Evolutionary conservation across 2,797 vertebrate genomes (phyloP), one percentile per base, ranked within the genome.

Genomic region (Numenius phaeopus): DNA sequence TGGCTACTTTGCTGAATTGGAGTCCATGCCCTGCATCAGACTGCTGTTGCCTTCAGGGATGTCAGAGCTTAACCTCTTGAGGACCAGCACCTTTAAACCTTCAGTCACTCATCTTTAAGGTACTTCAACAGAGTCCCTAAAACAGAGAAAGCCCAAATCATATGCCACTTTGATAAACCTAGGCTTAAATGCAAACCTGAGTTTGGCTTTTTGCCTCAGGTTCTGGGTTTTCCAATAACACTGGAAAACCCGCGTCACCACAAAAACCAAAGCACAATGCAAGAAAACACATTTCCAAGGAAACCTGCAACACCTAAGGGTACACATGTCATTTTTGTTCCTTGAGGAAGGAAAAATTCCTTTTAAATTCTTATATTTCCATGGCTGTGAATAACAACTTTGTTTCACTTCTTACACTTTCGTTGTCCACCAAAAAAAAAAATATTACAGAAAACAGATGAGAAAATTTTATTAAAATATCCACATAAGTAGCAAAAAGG

Each of bases 231-330:
- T 67, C 49, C 54, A n/a, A 4, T 42, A 69, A 37, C 2, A 1
- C 26, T 61, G 65, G 62, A 57, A 78, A 91, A 34, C 61, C 24
- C 29, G 40, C 42, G 34, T 62, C 76, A 73, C 46, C 83, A 64
- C 79, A 58, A 82, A 88, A 90, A 66, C 13, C 75, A 96, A 97
- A 95, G 96, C 91, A 78, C 82, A 95, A 77, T 64, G 52, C 65
- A 57, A 81, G 67, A 67, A 73, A 87, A 87, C 10, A 19, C 22
- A 89, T 83, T 87, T 84, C 54, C 69, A 83, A 89, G 89, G 84
- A 94, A 83, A 57, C 14, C 46, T 83, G 71, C 65, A 87, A 61
- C 72, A 73, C 32, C 26, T 61, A 65, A 80, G 72, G 47, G 47
- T 80, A 59, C 22, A 39, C 9, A 20, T 58, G 44, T 66, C 5